Evolutionary conservation across 2,797 vertebrate genomes (phyloP).

Genomic region (Euphonia xanthogaster): DNA sequence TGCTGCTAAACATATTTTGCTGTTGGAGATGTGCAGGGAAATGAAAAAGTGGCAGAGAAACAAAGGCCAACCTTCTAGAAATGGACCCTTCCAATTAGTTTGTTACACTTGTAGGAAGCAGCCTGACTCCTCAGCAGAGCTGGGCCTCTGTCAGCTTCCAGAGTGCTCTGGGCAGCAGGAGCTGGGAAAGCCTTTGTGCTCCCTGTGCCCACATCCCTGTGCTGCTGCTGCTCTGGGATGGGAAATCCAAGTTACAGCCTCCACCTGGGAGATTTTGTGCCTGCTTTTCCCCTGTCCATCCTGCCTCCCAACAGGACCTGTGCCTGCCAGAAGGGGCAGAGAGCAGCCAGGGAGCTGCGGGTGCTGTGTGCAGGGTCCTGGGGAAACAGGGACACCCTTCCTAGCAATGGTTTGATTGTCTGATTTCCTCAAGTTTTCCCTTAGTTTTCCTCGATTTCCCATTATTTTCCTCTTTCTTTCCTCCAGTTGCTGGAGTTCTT

Average conservation of each 20-base stretch:
- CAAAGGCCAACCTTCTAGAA: constrained; percentile 26
- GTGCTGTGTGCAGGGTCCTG: background rate
- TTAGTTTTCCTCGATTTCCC: background rate
- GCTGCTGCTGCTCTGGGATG: background rate
- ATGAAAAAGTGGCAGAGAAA: background rate
- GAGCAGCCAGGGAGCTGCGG: background rate
- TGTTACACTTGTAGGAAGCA: background rate
- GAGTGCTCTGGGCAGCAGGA: background rate
- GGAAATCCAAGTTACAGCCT: background rate
- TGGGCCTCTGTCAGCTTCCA: constrained; percentile 12
- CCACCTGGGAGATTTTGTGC: background rate
- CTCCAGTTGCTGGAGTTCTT: background rate
- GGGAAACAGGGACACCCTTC: background rate
- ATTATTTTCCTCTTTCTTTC: background rate
- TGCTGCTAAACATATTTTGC: constrained; percentile 1
- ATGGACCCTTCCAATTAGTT: background rate
- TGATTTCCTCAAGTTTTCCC: background rate
- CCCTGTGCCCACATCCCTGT: background rate
- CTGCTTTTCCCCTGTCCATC: background rate
- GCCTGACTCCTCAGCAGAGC: background rate
- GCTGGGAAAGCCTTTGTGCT: background rate
- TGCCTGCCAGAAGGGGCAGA: background rate
- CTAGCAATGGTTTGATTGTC: background rate
- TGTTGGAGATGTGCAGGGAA: background rate
- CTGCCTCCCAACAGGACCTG: background rate